phyloP scores from a whole-genome alignment of 2,113 vertebrate genomes.

The Epinephelus cyanopodus region DNA sequence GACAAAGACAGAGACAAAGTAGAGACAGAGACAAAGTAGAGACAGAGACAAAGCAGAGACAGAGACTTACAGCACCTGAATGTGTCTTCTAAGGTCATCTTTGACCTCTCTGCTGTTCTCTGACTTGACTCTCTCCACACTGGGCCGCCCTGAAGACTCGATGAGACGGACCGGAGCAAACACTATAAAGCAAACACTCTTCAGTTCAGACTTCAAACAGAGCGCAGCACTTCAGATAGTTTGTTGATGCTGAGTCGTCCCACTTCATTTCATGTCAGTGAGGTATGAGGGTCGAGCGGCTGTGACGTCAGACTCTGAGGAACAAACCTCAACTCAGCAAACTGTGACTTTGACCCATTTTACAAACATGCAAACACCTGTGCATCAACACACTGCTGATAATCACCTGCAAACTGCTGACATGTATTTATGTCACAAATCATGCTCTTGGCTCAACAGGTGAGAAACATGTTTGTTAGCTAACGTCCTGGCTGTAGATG shows the following conservation, averaged over 20 bases:
- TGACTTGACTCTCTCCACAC: neutral
- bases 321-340: neutral
- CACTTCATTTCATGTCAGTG: neutral
- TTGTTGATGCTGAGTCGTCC: neutral
- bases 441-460: no score
- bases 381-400: neutral
- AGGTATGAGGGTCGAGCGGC: neutral
- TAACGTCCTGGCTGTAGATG: no score
- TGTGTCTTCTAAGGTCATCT: neutral
- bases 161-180: neutral
- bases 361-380: neutral
- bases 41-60: neutral
- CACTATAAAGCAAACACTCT: neutral
- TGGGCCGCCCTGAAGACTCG: neutral
- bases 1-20: neutral
- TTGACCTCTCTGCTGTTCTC: neutral
- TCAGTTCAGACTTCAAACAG: neutral
- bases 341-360: neutral
- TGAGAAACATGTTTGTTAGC: no score
- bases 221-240: neutral
- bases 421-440: no score
- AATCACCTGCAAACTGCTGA: neutral
- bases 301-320: conserved; percentile 1
- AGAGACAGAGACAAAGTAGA: neutral
- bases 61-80: neutral